These are phyloP conservation scores for Nomada flava DNA, from an alignment of 2,888 invertebrate species.

Conservation along the genomic window DNA sequence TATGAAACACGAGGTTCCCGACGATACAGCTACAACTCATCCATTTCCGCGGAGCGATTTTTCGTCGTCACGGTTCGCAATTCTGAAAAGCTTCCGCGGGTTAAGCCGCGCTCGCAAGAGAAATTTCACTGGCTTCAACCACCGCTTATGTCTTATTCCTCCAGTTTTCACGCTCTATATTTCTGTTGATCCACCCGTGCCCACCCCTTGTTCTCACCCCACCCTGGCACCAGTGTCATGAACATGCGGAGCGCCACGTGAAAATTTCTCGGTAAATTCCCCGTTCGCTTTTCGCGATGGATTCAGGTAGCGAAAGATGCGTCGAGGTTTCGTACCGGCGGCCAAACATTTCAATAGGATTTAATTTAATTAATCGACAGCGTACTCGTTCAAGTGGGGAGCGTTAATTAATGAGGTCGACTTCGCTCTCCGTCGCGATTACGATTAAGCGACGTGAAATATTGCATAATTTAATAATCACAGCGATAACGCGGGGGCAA, in stretches of 20 bases:
- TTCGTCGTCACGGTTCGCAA: constrained; percentile 51
- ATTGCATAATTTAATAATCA: constrained; percentile 39
- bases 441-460: constrained; percentile 5
- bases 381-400: not conserved
- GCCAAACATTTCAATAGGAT: constrained; percentile 1
- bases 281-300: not conserved
- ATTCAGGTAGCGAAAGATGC: not conserved
- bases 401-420: constrained; percentile 43
- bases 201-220: not conserved
- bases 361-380: constrained; percentile 40
- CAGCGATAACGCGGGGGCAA: not conserved
- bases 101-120: constrained; percentile 41
- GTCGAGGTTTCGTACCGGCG: not conserved
- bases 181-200: constrained; percentile 36
- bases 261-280: constrained; percentile 10
- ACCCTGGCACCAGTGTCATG: not conserved
- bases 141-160: constrained; percentile 59
- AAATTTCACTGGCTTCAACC: constrained; percentile 47
- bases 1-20: constrained; percentile 2
- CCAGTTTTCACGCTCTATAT: constrained; percentile 53
- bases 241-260: not conserved
- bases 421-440: constrained; percentile 12
- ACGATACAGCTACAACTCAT: constrained; percentile 31
- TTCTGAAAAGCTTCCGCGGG: constrained; percentile 56
- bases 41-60: constrained; percentile 57